phyloP scores from a whole-genome alignment of 1,140 invertebrate species.

The Pogonognathellus flavescens region DNA sequence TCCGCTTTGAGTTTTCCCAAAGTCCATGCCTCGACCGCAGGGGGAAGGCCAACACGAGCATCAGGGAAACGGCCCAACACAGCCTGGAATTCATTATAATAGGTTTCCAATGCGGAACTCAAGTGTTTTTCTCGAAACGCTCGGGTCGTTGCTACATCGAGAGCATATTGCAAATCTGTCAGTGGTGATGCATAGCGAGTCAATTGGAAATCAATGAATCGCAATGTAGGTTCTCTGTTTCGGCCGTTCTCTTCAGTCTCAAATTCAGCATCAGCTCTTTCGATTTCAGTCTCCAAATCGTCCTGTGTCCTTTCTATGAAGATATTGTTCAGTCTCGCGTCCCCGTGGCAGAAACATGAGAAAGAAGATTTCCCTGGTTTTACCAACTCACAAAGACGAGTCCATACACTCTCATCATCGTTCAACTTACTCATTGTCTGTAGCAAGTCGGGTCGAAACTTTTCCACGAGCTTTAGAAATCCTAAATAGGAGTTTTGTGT shows the following conservation, averaged over 20 bases:
- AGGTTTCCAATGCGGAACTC: slow-evolving; percentile 30
- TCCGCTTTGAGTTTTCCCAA: slow-evolving; percentile 57
- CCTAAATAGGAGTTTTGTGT: slow-evolving; percentile 53
- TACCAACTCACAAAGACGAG: slow-evolving; percentile 40
- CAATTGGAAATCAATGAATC: slow-evolving; percentile 64
- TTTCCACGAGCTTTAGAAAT: slow-evolving; percentile 54
- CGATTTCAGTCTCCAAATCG: not conserved
- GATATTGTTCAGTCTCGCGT: slow-evolving; percentile 59
- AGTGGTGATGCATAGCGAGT: slow-evolving; percentile 63
- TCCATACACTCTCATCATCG: slow-evolving; percentile 58
- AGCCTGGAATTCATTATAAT: slow-evolving; percentile 55
- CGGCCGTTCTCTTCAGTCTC: slow-evolving; percentile 24
- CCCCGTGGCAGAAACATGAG: slow-evolving; percentile 60
- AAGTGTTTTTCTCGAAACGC: slow-evolving; percentile 53
- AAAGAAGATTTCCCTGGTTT: slow-evolving; percentile 55
- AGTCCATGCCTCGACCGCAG: slow-evolving; percentile 52
- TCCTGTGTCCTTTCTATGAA: slow-evolving; percentile 46
- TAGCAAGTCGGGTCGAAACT: slow-evolving; percentile 60
- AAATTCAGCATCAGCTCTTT: not conserved
- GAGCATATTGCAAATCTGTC: slow-evolving; percentile 59
- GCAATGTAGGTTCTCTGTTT: slow-evolving; percentile 28
- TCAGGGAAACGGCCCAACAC: slow-evolving; percentile 47
- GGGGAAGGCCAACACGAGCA: not conserved
- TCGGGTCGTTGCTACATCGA: slow-evolving; percentile 51
- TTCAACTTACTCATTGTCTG: slow-evolving; percentile 44